Base-by-base conservation (phyloP, 2,113 vertebrate genomes). In the Chauna torquata region DNA sequence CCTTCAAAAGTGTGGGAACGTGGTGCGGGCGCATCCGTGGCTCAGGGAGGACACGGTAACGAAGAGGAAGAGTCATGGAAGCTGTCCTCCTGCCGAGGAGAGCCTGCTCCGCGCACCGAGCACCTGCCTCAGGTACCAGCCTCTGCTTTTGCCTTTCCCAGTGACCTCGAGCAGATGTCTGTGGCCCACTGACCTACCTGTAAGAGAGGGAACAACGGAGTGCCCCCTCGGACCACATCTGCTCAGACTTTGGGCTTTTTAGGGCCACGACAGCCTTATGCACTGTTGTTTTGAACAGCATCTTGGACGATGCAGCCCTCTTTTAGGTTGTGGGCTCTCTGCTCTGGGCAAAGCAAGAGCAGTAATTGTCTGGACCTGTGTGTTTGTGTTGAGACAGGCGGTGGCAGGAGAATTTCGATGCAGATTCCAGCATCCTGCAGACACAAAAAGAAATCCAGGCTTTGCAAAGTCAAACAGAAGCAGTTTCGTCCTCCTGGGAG, bases 381-480 rank as follows among this genome's bases (percentile, higher is more conserved):
- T 72, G 52, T n/a, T 94, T 91, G 78, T 71, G 57, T 82, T 62
- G 82, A 90, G 55, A 70, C 32, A 88, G 71, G 65, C 70, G 54
- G 47, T 38, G 38, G 57, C 79, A 88, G 71, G 80, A 88, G 65
- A 84, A 88, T 96, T 83, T 84, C 84, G 94, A 93, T 96, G 93
- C 93, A 94, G 86, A 86, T 92, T 42, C 77, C 68, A 80, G 84
- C 84, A 91, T 93, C 70, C 75, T 92, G 40, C 74, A 54, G 71
- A 76, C 86, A 86, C 77, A 81, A 77, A 91, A 96, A 94, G 93
- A 94, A 94, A 92, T 97, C 81, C 78, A 91, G 92, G 74, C 81
- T 95, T 94, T 94, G 78, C 94, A 96, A 96, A 97, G 95, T 97
- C 96, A 96, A 96, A 97, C 87, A 95, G 90, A 95, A 92, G 81